Base-by-base conservation (phyloP, 2,113 vertebrate genomes). In the Pangasianodon gigas region DNA sequence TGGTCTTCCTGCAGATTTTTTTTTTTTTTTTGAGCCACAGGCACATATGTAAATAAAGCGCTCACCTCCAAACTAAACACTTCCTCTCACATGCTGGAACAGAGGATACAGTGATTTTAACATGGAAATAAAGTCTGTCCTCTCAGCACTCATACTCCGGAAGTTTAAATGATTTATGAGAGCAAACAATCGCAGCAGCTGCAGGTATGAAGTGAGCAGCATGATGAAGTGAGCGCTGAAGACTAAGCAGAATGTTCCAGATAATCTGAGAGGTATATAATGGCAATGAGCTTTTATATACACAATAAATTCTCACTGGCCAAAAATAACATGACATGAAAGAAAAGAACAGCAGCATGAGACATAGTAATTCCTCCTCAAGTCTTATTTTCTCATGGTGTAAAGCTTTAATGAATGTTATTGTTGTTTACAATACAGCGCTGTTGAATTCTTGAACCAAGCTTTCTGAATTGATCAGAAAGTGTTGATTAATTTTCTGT, bases 131-230 rank as follows among this genome's bases (percentile, higher is more conserved):
- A 90, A 80, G 48, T 51, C n/a, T 67, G 54, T 89, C 84, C 84
- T 87, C 84, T 69, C 44, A 60, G 86, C 56, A 60, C 69, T 92
- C 62, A 3, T 75, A 56, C 52, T 91, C 84, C 67, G 60, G 82
- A 89, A 29, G 58, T 86, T 85, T 81, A 74, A 80, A 89, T 89
- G 82, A 92, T 92, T 90, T 90, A 91, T 89, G 89, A 79, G 37
- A 87, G 74, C 29, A 52, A 86, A 51, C 88, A 84, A 74, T 62
- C 82, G 7, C 32, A 24, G 84, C 46, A 26, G n/a, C 14, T 54
- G 90, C 90, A 90, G 87, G 84, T 19, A 85, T 0, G 58, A 24
- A 82, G 90, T 88, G 75, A 67, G 56, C 32, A 48, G 54, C 16
- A 54, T 82, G 83, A 83, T 62, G 18, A 80, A 14, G 58, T 48